Percentiles rank a stretch among this genome's conserved stretches.
Evolutionary conservation across 2,888 invertebrate genomes (phyloP).

Genomic region (Platynereis dumerilii): DNA sequence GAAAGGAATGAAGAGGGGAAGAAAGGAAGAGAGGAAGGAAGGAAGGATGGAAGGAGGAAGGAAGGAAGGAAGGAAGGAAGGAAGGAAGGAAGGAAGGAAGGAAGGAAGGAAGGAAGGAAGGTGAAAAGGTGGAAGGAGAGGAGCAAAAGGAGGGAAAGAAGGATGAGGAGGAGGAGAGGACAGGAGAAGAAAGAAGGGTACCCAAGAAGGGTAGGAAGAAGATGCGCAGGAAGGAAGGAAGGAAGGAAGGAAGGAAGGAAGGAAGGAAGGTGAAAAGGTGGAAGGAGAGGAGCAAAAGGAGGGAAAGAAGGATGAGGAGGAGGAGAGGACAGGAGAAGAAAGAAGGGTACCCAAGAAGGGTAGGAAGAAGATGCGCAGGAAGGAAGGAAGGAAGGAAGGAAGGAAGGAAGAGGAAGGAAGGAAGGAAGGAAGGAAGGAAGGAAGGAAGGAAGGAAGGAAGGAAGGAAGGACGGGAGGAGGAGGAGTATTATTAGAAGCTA

Average conservation of each 20-base stretch:
- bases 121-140: background rate
- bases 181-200: background rate
- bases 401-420: background rate
- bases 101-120: background rate
- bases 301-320: background rate
- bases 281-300: background rate
- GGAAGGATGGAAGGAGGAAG: background rate
- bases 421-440: background rate
- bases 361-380: background rate
- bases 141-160: background rate
- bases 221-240: background rate
- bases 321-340: constrained; percentile 4
- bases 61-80: background rate
- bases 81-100: background rate
- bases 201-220: background rate
- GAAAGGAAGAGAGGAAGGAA: background rate
- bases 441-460: background rate
- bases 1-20: background rate
- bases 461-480: background rate
- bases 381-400: background rate
- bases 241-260: background rate
- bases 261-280: background rate
- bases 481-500: background rate
- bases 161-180: background rate
- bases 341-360: background rate